A percentile compares a stretch with the other conserved stretches of the same genome.
Conservation (phyloP, 2,113 vertebrate species). For the Mystacornis crossleyi region DNA sequence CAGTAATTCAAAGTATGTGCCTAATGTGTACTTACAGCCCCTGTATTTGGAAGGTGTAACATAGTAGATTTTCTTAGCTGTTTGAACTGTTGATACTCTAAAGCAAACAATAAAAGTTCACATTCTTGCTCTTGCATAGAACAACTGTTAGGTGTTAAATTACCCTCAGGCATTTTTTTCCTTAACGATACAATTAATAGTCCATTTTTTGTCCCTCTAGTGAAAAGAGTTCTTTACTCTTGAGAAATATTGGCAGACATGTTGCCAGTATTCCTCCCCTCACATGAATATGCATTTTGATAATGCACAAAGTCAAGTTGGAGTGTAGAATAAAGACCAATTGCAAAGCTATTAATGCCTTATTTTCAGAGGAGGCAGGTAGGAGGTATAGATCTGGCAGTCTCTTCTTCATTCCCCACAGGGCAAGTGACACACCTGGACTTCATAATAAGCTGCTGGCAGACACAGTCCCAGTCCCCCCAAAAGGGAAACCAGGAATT, state of each 20-base stretch:
- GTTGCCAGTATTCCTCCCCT: background rate
- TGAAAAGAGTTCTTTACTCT: background rate
- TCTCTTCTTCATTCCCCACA: background rate
- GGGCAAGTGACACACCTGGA: background rate
- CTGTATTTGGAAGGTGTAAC: background rate
- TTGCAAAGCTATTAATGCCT: background rate
- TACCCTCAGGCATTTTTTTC: background rate
- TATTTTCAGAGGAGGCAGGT: background rate
- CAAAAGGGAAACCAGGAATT: background rate
- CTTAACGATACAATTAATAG: background rate
- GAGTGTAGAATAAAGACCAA: background rate
- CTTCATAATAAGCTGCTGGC: background rate
- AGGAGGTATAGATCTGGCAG: background rate
- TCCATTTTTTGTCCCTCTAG: background rate
- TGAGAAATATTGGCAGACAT: background rate
- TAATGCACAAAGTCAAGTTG: background rate
- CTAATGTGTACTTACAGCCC: background rate
- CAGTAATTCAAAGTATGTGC: constrained; percentile 33
- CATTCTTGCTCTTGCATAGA: background rate
- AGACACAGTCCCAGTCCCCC: background rate
- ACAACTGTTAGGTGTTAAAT: background rate
- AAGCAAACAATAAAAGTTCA: constrained; percentile 8
- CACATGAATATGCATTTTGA: background rate
- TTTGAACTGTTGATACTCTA: constrained; percentile 9
- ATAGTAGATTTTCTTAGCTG: background rate